These are phyloP conservation scores for Oikopleura dioica DNA, from an alignment of 23 tunicate genomes.

Conservation along the genomic window DNA sequence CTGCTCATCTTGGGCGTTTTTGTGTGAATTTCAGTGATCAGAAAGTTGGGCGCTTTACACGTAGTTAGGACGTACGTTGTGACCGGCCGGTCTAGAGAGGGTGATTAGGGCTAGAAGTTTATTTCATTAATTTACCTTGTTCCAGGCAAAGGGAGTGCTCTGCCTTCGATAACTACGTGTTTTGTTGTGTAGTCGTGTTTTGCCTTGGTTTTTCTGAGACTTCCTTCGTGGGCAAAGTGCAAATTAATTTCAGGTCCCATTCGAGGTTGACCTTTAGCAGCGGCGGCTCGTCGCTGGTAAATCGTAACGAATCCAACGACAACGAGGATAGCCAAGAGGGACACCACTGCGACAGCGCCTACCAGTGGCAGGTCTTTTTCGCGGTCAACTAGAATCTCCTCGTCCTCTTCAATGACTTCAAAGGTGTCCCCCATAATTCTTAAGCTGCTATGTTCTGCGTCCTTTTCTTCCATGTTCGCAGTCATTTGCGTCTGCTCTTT, in stretches of 20 bases:
- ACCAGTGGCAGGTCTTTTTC: not conserved
- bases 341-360: not conserved
- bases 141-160: not conserved
- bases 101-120: no score
- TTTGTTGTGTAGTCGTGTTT: not conserved
- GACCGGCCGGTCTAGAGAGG: no score
- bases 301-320: not conserved
- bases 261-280: not conserved
- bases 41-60: no score
- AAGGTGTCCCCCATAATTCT: not conserved
- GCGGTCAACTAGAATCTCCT: not conserved
- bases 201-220: not conserved
- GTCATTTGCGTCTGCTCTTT: not conserved
- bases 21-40: no score
- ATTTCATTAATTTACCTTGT: not conserved
- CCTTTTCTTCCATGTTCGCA: not conserved
- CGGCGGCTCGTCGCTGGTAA: not conserved
- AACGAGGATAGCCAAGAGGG: not conserved
- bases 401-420: not conserved
- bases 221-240: not conserved
- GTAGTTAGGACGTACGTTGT: no score
- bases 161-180: not conserved
- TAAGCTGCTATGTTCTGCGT: not conserved
- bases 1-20: no score
- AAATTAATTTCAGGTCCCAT: not conserved